Evolutionary conservation across 2,797 vertebrate species (phyloP).

Genomic region (Etheostoma nigrum): DNA sequence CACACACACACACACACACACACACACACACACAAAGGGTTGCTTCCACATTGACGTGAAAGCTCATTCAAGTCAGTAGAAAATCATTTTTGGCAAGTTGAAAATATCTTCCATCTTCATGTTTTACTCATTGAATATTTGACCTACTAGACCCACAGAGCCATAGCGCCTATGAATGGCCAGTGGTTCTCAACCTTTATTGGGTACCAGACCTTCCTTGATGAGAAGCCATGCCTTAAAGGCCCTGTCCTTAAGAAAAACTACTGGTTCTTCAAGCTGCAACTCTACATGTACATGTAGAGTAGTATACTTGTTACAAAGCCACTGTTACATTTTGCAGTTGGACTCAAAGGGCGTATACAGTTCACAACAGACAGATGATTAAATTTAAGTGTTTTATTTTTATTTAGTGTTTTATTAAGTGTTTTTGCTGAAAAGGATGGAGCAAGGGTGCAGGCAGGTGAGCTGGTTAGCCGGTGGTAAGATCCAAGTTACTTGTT

Average conservation of each 20-base stretch:
- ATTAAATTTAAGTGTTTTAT: too few species aligned
- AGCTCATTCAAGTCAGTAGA: constrained; percentile 19
- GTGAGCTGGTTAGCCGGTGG: too few species aligned
- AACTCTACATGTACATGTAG: background rate
- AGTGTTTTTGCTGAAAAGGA: too few species aligned
- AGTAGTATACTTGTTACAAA: too few species aligned
- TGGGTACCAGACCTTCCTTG: background rate
- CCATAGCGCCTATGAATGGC: background rate
- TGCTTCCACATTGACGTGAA: constrained; percentile 11
- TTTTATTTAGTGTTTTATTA: too few species aligned
- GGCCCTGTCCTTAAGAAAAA: background rate
- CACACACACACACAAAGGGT: constrained; percentile 9
- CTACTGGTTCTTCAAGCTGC: background rate
- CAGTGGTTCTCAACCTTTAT: background rate
- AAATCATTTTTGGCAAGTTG: constrained; percentile 18
- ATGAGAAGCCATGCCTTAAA: background rate
- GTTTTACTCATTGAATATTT: constrained; percentile 2
- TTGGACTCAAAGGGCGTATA: too few species aligned
- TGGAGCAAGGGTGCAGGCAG: too few species aligned
- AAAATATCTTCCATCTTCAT: constrained; percentile 14
- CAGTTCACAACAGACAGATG: too few species aligned
- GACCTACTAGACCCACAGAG: constrained; percentile 8
- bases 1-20: constrained; percentile 2
- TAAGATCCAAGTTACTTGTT: too few species aligned
- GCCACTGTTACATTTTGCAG: background rate